A percentile compares a stretch with the other conserved stretches of the same genome.
These are phyloP conservation scores for Drosophila mojavensis DNA, from an alignment of 1,140 invertebrate species.

Conservation along the genomic window DNA sequence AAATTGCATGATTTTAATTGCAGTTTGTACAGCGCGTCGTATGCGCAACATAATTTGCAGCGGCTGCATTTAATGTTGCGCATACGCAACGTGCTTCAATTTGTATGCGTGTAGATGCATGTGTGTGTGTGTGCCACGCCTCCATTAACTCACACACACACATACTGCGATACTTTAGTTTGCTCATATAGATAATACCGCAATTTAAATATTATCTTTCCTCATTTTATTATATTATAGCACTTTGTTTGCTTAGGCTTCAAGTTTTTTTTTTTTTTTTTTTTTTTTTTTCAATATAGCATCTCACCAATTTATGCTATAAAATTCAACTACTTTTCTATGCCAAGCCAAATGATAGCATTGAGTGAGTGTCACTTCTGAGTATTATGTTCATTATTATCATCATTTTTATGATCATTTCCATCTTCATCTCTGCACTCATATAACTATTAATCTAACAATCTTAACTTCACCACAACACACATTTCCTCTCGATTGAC, in stretches of 20 bases:
- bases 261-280: background rate
- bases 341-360: too few relatives aligned
- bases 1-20: slow-evolving; percentile 83
- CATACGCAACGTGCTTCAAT: slow-evolving; percentile 63
- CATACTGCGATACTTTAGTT: background rate
- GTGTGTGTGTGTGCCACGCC: slow-evolving; percentile 29
- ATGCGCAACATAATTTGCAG: slow-evolving; percentile 64
- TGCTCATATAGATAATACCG: too few relatives aligned
- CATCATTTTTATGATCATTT: too few relatives aligned
- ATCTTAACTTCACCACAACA: too few relatives aligned
- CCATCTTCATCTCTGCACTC: too few relatives aligned
- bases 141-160: background rate
- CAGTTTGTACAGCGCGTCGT: slow-evolving; percentile 62
- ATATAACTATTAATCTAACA: too few relatives aligned
- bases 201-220: slow-evolving; percentile 66
- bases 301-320: background rate
- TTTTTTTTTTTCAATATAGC: background rate
- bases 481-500: too few relatives aligned
- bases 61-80: slow-evolving; percentile 76
- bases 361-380: too few relatives aligned
- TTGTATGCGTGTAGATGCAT: background rate
- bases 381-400: too few relatives aligned
- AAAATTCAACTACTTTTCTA: too few relatives aligned
- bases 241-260: background rate
- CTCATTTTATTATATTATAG: slow-evolving; percentile 35